Percentiles rank a stretch among this genome's conserved stretches.
Evolutionary conservation across 2,888 invertebrate genomes (phyloP).

Genomic region (Caenorhabditis sp.): DNA sequence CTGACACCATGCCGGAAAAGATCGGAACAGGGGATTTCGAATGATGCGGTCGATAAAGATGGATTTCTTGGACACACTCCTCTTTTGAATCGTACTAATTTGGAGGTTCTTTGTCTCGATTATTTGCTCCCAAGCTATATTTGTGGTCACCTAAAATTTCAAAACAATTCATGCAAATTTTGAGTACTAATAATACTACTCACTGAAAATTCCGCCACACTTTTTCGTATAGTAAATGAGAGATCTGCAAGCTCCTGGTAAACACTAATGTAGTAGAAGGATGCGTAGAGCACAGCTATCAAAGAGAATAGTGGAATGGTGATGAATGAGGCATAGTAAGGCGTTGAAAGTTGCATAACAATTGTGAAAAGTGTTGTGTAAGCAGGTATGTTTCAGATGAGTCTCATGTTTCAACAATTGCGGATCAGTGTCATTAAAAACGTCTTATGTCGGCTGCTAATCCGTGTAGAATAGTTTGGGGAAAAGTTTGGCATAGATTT

Average conservation of each 20-base stretch:
- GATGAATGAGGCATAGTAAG: conserved; percentile 15
- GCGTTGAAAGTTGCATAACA: conserved; percentile 35
- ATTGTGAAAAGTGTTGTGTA: conserved; percentile 1
- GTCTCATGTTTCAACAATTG: background rate
- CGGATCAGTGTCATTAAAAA: conserved; percentile 17
- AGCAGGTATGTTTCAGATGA: conserved; percentile 14
- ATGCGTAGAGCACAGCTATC: conserved; percentile 28
- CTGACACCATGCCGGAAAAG: conserved; percentile 64
- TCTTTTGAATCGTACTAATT: conserved; percentile 9
- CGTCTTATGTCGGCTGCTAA: background rate
- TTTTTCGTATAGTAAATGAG: conserved; percentile 8
- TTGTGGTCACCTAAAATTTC: conserved; percentile 32
- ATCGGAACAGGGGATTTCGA: conserved; percentile 10
- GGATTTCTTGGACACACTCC: conserved; percentile 39
- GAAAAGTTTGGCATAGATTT: background rate
- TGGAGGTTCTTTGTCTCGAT: conserved; percentile 16
- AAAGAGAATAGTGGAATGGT: conserved; percentile 36
- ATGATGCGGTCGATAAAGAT: conserved; percentile 33
- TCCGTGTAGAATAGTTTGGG: too few relatives aligned
- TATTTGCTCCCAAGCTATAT: conserved; percentile 51
- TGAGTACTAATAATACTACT: background rate
- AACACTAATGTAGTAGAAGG: conserved; percentile 30
- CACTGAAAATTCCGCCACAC: conserved; percentile 43
- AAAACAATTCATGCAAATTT: background rate
- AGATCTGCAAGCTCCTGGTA: conserved; percentile 37